phyloP scores from a whole-genome alignment of 2,888 invertebrate species.

The Atethmia centrago region DNA sequence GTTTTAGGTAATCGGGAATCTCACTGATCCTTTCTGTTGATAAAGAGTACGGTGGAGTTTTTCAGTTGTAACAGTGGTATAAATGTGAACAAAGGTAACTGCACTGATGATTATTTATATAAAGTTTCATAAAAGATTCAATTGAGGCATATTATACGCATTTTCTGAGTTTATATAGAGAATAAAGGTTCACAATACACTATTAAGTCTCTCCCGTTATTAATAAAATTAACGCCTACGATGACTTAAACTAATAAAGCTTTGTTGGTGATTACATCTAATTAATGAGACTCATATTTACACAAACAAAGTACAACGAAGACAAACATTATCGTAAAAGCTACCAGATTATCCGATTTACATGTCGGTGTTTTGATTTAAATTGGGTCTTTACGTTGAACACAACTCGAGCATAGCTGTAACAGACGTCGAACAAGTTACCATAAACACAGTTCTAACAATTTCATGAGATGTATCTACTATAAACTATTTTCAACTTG shows the following conservation, averaged over 20 bases:
- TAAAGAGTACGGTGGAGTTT: background rate
- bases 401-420: conserved; percentile 41
- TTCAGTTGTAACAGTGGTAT: background rate
- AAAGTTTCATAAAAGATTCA: background rate
- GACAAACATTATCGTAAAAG: conserved; percentile 37
- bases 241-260: conserved; percentile 87
- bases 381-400: conserved; percentile 22
- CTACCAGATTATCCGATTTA: conserved; percentile 37
- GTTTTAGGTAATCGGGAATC: conserved; percentile 12
- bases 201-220: conserved; percentile 61
- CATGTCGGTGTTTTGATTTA: conserved; percentile 26
- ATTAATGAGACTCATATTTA: conserved; percentile 76
- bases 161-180: conserved; percentile 19
- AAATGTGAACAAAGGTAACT: conserved; percentile 19
- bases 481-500: conserved; percentile 58
- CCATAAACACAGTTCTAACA: conserved; percentile 32
- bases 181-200: conserved; percentile 42
- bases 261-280: conserved; percentile 82
- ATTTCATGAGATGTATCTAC: conserved; percentile 37
- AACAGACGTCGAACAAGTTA: conserved; percentile 31
- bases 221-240: conserved; percentile 58
- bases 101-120: conserved; percentile 2
- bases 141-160: conserved; percentile 4
- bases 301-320: conserved; percentile 64
- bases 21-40: background rate